Base-by-base conservation (phyloP, 2,797 vertebrate species). In the Enteromius afrohamiltoni region DNA sequence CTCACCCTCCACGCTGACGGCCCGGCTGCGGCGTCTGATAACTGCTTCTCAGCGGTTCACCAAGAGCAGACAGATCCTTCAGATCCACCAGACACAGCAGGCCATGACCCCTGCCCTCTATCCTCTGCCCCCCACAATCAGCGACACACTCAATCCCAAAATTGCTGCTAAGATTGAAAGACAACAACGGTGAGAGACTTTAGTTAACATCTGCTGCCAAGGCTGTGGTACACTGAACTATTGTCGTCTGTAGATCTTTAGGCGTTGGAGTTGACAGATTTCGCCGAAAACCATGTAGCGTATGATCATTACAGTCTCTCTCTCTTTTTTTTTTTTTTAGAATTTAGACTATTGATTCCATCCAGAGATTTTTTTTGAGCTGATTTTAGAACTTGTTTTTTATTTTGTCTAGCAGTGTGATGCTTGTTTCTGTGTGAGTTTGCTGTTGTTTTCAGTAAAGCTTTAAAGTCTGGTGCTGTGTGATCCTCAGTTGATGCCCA, bases 141-240 rank as follows among this genome's bases (percentile, higher is more conserved):
- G 94, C 47, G 96, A 98, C 90, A 93, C 94, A 62, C 90, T 99
- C 77, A 99, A 97, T 88, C 97, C 98, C 70, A 99, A 99, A 93
- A 97, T 99, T 92, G 98, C 95, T 77, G 98, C 98, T 73, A 99
- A 99, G 92, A 97, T 99, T 87, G 98, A 99, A 93, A 96, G 97
- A 45, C 98, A 99, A 71, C 98, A 99, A 93, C 97, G 98, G 98
- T 99, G 85, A 87, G 93, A 62, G 2, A 16, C 42, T 69, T 70
- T 37, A 60, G 7, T 34, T 47, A 73, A 74, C 19, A 3, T 3
- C 14, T 31, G 60, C 26, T 26, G 58, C 58, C 37, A 75, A 40
- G 2, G 29, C 26, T 16, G 29, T 21, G 53, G n/a, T 75, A 37
- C 19, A 58, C 31, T 16, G 9, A 1, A 9, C 62, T 9, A 45